Percentiles rank a stretch among this genome's conserved stretches.
These are phyloP conservation scores for Sarcophaga caerulescens DNA, from an alignment of 2,888 invertebrate genomes.

Conservation along the genomic window DNA sequence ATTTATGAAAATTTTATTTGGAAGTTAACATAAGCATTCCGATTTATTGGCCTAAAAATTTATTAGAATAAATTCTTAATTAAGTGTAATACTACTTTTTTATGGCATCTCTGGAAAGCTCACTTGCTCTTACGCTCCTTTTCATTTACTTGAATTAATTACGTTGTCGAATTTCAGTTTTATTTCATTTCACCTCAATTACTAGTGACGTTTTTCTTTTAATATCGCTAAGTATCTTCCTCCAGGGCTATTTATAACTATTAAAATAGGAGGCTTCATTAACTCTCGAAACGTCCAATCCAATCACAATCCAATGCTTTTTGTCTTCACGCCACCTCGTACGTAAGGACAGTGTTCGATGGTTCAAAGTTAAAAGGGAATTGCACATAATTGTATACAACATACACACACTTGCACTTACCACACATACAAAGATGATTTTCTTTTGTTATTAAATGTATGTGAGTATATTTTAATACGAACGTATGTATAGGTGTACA, in stretches of 20 bases:
- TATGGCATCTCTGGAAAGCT: too few species aligned
- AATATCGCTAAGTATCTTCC: conserved; percentile 38
- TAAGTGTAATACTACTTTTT: too few species aligned
- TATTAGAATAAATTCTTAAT: too few species aligned
- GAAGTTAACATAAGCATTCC: too few species aligned
- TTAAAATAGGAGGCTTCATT: conserved; percentile 43
- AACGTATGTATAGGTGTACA: neutral
- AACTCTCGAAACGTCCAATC: conserved; percentile 38
- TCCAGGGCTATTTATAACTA: conserved; percentile 29
- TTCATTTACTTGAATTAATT: conserved; percentile 12
- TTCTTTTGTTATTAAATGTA: neutral
- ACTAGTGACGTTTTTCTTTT: conserved; percentile 19
- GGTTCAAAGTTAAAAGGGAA: conserved; percentile 8
- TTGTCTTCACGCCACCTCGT: conserved; percentile 2
- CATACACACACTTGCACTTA: neutral
- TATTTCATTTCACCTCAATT: conserved; percentile 25
- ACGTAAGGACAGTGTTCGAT: neutral
- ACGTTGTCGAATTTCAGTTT: conserved; percentile 5
- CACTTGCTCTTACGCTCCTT: neutral
- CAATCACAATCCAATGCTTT: conserved; percentile 25
- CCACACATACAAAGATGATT: neutral
- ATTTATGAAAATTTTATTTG: too few species aligned
- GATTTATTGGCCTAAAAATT: too few species aligned
- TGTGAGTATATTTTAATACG: neutral
- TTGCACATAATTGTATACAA: neutral